Evolutionary conservation across 1,140 invertebrate species (phyloP).

Genomic region (Zaprionus inermis): DNA sequence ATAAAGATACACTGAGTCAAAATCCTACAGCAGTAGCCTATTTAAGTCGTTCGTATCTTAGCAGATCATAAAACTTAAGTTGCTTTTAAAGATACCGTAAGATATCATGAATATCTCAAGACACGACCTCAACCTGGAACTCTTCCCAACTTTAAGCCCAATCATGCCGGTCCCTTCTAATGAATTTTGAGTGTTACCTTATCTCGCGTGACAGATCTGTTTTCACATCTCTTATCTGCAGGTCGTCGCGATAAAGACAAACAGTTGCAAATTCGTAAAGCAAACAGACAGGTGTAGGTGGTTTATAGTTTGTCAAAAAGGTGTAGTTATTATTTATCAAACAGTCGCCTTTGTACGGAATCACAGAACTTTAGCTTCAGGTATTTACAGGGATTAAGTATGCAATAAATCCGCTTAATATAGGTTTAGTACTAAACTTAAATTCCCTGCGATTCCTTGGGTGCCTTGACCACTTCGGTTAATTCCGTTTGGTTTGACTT

Average conservation of each 20-base stretch:
- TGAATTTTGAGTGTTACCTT: too few relatives aligned
- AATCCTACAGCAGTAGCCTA: not conserved
- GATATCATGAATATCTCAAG: not conserved
- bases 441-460: not conserved
- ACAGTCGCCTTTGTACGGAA: not conserved
- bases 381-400: not conserved
- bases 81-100: not conserved
- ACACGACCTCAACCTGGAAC: not conserved
- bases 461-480: not conserved
- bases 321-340: not conserved
- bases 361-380: not conserved
- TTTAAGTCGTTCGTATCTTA: not conserved
- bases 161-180: not conserved
- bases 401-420: not conserved
- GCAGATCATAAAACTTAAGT: not conserved
- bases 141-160: not conserved
- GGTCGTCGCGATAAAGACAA: not conserved
- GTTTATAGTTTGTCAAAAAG: slow-evolving; percentile 7
- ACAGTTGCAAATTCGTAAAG: not conserved
- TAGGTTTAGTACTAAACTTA: not conserved
- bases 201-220: slow-evolving; percentile 4
- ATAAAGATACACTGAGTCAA: not conserved
- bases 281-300: not conserved
- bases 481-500: slow-evolving; percentile 33
- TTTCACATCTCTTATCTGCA: not conserved